These are phyloP conservation scores for Drosophila anomelani DNA, from an alignment of 2,888 invertebrate species.

Conservation along the genomic window DNA sequence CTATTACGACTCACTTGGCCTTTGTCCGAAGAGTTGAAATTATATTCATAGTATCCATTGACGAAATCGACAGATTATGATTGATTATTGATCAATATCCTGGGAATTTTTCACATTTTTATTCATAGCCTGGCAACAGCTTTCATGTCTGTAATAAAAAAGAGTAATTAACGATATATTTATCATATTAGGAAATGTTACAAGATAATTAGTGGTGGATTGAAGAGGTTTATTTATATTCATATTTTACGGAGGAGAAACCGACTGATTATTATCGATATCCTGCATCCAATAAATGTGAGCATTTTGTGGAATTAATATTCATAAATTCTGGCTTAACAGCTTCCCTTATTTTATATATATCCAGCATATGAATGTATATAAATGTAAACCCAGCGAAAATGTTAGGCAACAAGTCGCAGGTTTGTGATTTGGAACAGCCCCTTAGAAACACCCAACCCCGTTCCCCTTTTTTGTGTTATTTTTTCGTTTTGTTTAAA, in stretches of 20 bases:
- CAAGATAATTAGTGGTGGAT: too few species aligned
- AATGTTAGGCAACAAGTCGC: constrained; percentile 4
- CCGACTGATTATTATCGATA: background rate
- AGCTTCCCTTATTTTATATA: background rate
- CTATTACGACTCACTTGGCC: too few species aligned
- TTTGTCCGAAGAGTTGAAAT: too few species aligned
- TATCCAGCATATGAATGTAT: background rate
- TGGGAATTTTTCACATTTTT: background rate
- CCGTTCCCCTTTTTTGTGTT: background rate
- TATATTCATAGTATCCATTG: too few species aligned
- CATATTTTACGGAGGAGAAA: background rate
- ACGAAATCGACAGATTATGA: too few species aligned
- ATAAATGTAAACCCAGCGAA: constrained; percentile 6
- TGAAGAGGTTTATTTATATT: background rate
- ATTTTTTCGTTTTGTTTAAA: background rate
- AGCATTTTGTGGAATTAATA: constrained; percentile 1
- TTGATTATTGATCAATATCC: background rate
- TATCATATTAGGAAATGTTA: too few species aligned
- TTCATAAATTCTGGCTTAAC: constrained; percentile 4
- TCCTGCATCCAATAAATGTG: background rate
- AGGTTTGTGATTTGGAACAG: background rate
- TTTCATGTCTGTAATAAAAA: background rate
- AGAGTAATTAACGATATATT: background rate
- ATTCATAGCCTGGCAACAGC: background rate
- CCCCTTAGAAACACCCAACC: constrained; percentile 8